Percentiles rank a stretch among this genome's conserved stretches.
These are phyloP conservation scores for Sternotherus odoratus DNA, from an alignment of 2,797 vertebrate genomes.

Conservation along the genomic window DNA sequence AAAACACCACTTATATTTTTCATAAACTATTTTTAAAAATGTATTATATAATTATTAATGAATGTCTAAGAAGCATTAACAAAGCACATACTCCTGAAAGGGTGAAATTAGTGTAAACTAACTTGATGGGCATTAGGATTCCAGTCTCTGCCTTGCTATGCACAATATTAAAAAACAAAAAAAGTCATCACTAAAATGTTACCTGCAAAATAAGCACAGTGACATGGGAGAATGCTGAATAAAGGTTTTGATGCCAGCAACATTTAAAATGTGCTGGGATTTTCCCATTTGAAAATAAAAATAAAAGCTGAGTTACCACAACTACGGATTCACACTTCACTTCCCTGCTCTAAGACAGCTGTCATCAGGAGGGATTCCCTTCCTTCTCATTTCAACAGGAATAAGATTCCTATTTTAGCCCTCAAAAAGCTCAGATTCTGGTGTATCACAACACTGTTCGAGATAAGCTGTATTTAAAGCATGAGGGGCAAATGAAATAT, in stretches of 20 bases:
- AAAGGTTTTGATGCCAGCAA: background rate
- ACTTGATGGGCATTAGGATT: background rate
- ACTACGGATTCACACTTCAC: constrained; percentile 3
- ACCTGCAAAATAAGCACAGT: background rate
- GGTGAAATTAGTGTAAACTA: background rate
- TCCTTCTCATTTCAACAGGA: background rate
- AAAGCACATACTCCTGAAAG: background rate
- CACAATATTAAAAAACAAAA: constrained; percentile 5
- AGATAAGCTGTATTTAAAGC: constrained; percentile 42
- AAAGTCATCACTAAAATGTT: background rate
- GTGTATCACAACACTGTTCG: background rate
- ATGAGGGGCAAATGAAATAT: background rate
- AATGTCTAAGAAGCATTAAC: background rate
- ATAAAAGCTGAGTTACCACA: accelerated
- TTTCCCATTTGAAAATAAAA: background rate
- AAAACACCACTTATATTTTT: background rate
- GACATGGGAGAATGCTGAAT: background rate
- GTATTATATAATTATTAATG: background rate
- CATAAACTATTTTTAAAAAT: constrained; percentile 2
- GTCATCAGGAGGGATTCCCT: background rate
- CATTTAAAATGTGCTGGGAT: background rate
- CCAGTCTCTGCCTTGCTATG: background rate
- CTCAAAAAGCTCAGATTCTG: background rate
- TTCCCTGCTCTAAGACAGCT: background rate
- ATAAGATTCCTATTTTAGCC: background rate